These are phyloP conservation scores for Phyllotreta striolata DNA, from an alignment of 2,888 invertebrate genomes.

Conservation along the genomic window DNA sequence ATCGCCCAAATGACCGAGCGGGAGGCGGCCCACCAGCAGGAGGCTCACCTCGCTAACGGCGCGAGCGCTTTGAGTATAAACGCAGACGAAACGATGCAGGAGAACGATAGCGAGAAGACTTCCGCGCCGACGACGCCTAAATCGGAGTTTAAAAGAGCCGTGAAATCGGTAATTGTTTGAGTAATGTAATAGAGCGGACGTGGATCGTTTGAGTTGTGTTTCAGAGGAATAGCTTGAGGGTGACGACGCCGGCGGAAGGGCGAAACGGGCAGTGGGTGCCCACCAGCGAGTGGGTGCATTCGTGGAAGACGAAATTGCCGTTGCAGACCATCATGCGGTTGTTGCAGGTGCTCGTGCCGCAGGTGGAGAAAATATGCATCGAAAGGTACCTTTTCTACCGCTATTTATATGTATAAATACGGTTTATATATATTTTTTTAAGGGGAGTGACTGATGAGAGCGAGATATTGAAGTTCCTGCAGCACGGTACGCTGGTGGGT, in stretches of 20 bases:
- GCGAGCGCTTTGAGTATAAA: constrained; percentile 43
- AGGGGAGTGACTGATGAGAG: constrained; percentile 99
- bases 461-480: constrained; percentile 98
- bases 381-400: too few species aligned
- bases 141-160: constrained; percentile 48
- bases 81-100: too few species aligned
- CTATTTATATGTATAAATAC: too few species aligned
- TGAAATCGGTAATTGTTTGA: constrained; percentile 54
- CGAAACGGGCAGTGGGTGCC: constrained; percentile 77
- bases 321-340: constrained; percentile 99
- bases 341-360: constrained; percentile 97
- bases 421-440: constrained; percentile 47
- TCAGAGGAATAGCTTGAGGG: constrained; percentile 71
- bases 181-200: background rate
- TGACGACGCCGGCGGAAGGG: constrained; percentile 59
- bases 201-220: constrained; percentile 31
- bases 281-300: constrained; percentile 93
- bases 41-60: constrained; percentile 73
- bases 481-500: constrained; percentile 97
- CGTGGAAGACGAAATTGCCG: constrained; percentile 97
- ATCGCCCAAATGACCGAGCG: constrained; percentile 76
- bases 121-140: constrained; percentile 33
- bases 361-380: constrained; percentile 99
- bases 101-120: background rate
- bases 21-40: constrained; percentile 87